phyloP scores from a whole-genome alignment of 2,113 vertebrate species.

The Otus sunia region DNA sequence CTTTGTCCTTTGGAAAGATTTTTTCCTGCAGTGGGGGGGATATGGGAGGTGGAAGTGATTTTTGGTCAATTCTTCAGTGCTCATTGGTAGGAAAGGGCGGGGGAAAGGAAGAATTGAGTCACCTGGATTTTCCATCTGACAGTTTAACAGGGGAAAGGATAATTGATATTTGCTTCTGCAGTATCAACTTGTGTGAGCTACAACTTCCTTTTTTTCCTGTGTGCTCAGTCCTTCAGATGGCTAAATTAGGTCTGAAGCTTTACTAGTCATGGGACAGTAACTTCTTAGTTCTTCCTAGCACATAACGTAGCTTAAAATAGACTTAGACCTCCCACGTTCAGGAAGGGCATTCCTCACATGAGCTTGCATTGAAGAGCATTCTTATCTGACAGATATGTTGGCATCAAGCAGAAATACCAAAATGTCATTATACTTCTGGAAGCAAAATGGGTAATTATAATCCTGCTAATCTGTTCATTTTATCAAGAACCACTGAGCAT shows the following conservation, averaged over 20 bases:
- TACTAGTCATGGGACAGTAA: not conserved
- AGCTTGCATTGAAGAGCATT: not conserved
- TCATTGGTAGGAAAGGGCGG: not conserved
- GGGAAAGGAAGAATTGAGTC: not conserved
- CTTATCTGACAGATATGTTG: not conserved
- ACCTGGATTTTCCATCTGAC: not conserved
- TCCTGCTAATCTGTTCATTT: not conserved
- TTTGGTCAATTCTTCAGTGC: not conserved
- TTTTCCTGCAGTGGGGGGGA: not conserved
- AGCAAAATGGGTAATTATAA: not conserved
- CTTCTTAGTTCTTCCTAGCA: not conserved
- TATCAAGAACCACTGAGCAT: not conserved
- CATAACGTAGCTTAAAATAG: not conserved
- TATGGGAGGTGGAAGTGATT: not conserved
- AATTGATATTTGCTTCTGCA: not conserved
- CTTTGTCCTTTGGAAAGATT: not conserved
- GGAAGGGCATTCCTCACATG: not conserved
- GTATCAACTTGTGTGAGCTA: not conserved
- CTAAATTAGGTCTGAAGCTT: not conserved
- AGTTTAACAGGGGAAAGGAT: not conserved
- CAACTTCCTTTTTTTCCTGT: not conserved
- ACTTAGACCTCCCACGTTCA: not conserved
- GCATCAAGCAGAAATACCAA: not conserved
- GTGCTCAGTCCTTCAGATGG: not conserved
- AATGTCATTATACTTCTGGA: not conserved